Conservation (phyloP, 2,797 vertebrate genomes). For the Tympanoctomys barrerae region DNA sequence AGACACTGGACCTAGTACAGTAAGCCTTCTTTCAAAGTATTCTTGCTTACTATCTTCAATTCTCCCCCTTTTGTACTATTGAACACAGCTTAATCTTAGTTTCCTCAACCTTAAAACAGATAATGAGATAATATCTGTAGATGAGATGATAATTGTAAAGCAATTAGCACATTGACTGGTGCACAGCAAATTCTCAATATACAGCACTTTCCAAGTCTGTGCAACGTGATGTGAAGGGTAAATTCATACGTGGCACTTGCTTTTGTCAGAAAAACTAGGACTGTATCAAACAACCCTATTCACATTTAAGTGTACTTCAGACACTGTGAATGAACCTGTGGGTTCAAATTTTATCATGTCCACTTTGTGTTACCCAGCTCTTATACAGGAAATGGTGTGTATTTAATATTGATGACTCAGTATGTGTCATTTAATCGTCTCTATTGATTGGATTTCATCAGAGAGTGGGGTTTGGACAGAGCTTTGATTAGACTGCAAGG, state of each 20-base stretch:
- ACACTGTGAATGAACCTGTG: slow-evolving; percentile 83
- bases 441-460: slow-evolving; percentile 94
- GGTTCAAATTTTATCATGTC: slow-evolving; percentile 87
- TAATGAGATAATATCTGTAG: slow-evolving; percentile 29
- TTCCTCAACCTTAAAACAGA: not conserved
- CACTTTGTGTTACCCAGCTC: slow-evolving; percentile 72
- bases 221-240: not conserved
- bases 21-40: not conserved
- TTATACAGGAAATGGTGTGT: slow-evolving; percentile 92
- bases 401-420: slow-evolving; percentile 95
- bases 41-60: slow-evolving; percentile 41
- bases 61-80: not conserved
- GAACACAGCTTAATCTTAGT: not conserved
- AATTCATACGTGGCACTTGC: slow-evolving; percentile 43
- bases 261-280: slow-evolving; percentile 68
- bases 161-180: slow-evolving; percentile 4
- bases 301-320: slow-evolving; percentile 79
- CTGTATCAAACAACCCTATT: slow-evolving; percentile 56
- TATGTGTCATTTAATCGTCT: slow-evolving; percentile 97
- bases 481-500: slow-evolving; percentile 91
- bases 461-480: slow-evolving; percentile 88
- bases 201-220: not conserved
- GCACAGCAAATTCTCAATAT: slow-evolving; percentile 29
- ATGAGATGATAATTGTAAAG: slow-evolving; percentile 41
- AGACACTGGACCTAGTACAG: not conserved